Percentiles rank a stretch among this genome's conserved stretches.
These are phyloP conservation scores for Dolomedes plantarius DNA, from an alignment of 2,888 invertebrate species.

Conservation along the genomic window DNA sequence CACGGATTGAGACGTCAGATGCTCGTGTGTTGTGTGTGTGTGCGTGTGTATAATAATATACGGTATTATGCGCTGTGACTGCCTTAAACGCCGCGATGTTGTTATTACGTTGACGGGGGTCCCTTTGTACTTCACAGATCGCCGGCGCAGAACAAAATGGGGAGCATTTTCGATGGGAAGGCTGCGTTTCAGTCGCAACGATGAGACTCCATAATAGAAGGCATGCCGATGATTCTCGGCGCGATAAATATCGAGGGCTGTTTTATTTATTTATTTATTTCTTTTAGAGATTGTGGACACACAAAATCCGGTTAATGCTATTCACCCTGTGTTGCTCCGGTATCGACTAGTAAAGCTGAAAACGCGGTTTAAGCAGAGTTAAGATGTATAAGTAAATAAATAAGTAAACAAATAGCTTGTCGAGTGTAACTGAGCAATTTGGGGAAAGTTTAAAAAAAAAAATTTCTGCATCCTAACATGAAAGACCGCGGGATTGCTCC, in stretches of 20 bases:
- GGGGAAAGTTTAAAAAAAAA: too few relatives aligned
- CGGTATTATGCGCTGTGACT: neutral
- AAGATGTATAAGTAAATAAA: too few relatives aligned
- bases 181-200: neutral
- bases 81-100: slow-evolving; percentile 6
- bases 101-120: neutral
- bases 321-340: too few relatives aligned
- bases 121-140: neutral
- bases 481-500: too few relatives aligned
- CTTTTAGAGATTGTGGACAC: too few relatives aligned
- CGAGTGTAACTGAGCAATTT: too few relatives aligned
- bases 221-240: neutral
- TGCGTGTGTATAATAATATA: slow-evolving; percentile 1
- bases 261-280: too few relatives aligned
- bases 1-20: slow-evolving; percentile 12
- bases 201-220: neutral
- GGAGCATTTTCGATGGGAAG: neutral
- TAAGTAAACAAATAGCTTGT: too few relatives aligned
- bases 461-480: too few relatives aligned
- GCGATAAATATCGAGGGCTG: neutral
- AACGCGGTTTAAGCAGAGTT: too few relatives aligned
- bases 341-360: too few relatives aligned
- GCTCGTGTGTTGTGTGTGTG: slow-evolving; percentile 13
- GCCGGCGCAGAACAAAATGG: slow-evolving; percentile 3
- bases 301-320: too few relatives aligned